Evolutionary conservation across 2,113 vertebrate species (phyloP).

Genomic region (Pagrus major): DNA sequence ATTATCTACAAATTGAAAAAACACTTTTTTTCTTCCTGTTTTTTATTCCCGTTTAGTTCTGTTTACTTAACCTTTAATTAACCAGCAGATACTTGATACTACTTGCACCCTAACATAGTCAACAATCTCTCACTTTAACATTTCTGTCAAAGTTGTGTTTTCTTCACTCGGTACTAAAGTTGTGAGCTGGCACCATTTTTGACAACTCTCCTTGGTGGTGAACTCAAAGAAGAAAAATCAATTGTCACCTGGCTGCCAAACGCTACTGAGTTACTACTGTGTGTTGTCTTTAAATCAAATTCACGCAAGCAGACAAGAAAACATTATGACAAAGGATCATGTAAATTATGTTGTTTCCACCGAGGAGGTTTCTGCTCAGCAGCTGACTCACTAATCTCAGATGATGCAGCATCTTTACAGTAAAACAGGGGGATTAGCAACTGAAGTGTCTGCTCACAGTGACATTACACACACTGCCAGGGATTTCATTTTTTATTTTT

Average conservation of each 20-base stretch:
- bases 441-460: background rate
- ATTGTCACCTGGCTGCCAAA: constrained; percentile 12
- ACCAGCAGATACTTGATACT: background rate
- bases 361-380: background rate
- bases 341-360: background rate
- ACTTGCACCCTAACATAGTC: background rate
- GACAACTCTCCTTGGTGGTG: background rate
- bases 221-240: constrained; percentile 21
- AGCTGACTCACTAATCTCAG: constrained; percentile 11
- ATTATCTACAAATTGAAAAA: constrained; percentile 3
- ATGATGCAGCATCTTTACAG: background rate
- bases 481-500: background rate
- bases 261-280: background rate
- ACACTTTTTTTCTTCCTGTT: background rate
- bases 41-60: background rate
- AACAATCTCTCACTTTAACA: background rate
- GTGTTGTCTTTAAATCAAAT: constrained; percentile 19
- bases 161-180: background rate
- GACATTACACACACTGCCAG: background rate
- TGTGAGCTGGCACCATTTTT: background rate
- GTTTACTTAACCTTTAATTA: background rate
- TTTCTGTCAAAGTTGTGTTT: background rate
- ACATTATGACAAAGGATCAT: background rate
- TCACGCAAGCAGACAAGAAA: background rate
- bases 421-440: background rate